Conservation (phyloP, 2,888 invertebrate species). For the Tetheella fluctuosa region DNA sequence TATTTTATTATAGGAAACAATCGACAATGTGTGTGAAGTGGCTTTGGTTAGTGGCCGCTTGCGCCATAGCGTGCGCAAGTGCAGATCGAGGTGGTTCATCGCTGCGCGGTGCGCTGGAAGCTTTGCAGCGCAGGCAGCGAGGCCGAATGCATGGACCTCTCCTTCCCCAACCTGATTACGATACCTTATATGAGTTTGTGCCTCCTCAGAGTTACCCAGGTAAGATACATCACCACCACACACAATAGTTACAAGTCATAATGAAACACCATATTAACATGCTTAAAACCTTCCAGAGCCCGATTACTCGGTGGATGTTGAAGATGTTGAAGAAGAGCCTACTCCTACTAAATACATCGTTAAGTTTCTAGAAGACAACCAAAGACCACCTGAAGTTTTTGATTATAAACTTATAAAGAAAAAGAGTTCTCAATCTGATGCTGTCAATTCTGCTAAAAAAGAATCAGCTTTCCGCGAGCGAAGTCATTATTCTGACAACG, state of each 20-base stretch:
- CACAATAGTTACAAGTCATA: background rate
- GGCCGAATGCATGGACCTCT: conserved; percentile 61
- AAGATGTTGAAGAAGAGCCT: conserved; percentile 65
- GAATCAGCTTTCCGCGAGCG: conserved; percentile 78
- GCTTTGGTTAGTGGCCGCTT: conserved; percentile 55
- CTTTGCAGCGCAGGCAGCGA: conserved; percentile 79
- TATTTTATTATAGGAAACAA: background rate
- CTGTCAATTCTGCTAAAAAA: conserved; percentile 44
- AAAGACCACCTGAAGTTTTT: conserved; percentile 79
- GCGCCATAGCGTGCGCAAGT: conserved; percentile 49
- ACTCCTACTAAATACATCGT: conserved; percentile 68
- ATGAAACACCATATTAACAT: background rate
- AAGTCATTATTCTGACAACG: conserved; percentile 70
- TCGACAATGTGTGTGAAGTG: conserved; percentile 60
- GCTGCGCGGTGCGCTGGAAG: conserved; percentile 79
- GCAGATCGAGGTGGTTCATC: conserved; percentile 72
- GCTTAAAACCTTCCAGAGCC: conserved; percentile 55
- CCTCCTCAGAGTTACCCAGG: conserved; percentile 73
- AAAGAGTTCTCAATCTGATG: conserved; percentile 60
- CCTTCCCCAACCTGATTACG: conserved; percentile 63
- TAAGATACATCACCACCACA: conserved; percentile 25
- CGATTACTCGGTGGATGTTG: conserved; percentile 67
- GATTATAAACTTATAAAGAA: conserved; percentile 83
- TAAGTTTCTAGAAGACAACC: conserved; percentile 68
- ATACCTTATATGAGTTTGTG: conserved; percentile 69